Percentiles rank a stretch among this genome's conserved stretches.
Evolutionary conservation across 1,140 invertebrate species (phyloP).

Genomic region (Lasaia peninsularis): DNA sequence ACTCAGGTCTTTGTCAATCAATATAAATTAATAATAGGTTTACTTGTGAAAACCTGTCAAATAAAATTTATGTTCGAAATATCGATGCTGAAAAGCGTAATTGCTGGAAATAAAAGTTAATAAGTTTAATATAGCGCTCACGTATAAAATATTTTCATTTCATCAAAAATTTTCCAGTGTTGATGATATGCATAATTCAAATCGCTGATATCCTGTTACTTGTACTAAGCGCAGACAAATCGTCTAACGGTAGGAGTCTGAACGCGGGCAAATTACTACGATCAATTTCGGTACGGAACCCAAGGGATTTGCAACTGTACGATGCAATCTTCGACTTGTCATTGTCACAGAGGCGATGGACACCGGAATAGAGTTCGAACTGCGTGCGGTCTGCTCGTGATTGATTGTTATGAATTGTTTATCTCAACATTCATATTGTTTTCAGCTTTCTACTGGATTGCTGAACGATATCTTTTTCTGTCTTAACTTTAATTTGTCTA

Average conservation of each 20-base stretch:
- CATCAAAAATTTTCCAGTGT: no score
- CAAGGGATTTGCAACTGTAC: slow-evolving; percentile 52
- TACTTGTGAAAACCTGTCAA: no score
- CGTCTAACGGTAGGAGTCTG: slow-evolving; percentile 33
- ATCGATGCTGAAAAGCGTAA: no score
- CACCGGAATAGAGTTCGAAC: slow-evolving; percentile 39
- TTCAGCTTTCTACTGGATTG: background rate
- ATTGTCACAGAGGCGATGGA: slow-evolving; percentile 48
- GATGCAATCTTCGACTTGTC: slow-evolving; percentile 68
- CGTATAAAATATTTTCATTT: no score
- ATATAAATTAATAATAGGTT: no score
- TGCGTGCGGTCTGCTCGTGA: slow-evolving; percentile 35
- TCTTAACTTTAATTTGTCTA: no score
- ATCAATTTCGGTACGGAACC: slow-evolving; percentile 55
- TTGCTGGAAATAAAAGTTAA: no score
- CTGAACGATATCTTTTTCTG: no score
- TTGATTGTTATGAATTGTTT: slow-evolving; percentile 35
- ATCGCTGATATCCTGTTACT: background rate
- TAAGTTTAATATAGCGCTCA: no score
- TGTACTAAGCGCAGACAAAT: slow-evolving; percentile 31
- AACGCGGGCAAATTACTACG: slow-evolving; percentile 56
- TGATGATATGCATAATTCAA: background rate
- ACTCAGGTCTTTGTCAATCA: no score
- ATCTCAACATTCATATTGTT: slow-evolving; percentile 29
- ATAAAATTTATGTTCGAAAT: no score